Conservation (phyloP, 2,113 vertebrate genomes). For the Campylomormyrus tamandua region DNA sequence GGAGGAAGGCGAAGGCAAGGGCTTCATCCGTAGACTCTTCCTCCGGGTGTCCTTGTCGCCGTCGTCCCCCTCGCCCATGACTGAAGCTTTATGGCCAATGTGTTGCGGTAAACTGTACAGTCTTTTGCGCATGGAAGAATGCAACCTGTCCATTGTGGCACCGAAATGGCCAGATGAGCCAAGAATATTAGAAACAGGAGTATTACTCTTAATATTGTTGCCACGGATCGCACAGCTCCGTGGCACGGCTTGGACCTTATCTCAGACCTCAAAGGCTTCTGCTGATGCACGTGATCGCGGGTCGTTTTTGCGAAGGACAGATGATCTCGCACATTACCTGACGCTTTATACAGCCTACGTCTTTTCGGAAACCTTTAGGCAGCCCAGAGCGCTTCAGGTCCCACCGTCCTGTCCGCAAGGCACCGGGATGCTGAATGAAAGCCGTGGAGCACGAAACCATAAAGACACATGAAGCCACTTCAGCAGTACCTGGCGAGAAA, state of each 20-base stretch:
- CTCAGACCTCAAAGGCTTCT: not conserved
- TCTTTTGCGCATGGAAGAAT: slow-evolving; percentile 92
- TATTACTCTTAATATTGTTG: slow-evolving; percentile 11
- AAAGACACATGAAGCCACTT: slow-evolving; percentile 46
- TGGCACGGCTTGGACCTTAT: not conserved
- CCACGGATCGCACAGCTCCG: slow-evolving; percentile 15
- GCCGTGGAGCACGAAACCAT: slow-evolving; percentile 28
- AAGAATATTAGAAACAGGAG: not conserved
- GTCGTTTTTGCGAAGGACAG: slow-evolving; percentile 29
- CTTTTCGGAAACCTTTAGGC: slow-evolving; percentile 36
- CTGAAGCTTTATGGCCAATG: slow-evolving; percentile 76
- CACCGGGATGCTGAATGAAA: slow-evolving; percentile 36
- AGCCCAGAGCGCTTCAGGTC: slow-evolving; percentile 32
- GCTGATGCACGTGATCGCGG: slow-evolving; percentile 10
- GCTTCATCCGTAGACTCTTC: slow-evolving; percentile 86
- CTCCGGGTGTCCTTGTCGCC: slow-evolving; percentile 77
- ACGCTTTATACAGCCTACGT: slow-evolving; percentile 45
- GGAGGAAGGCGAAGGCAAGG: slow-evolving; percentile 69
- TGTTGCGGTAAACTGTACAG: slow-evolving; percentile 95
- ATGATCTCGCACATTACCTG: slow-evolving; percentile 34
- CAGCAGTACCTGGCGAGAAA: slow-evolving; percentile 47
- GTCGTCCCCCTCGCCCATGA: slow-evolving; percentile 72
- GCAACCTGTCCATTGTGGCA: slow-evolving; percentile 78
- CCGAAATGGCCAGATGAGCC: slow-evolving; percentile 4
- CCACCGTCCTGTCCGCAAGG: slow-evolving; percentile 28